Conservation (phyloP, 2,888 invertebrate species). For the Palloptera scutellata region DNA sequence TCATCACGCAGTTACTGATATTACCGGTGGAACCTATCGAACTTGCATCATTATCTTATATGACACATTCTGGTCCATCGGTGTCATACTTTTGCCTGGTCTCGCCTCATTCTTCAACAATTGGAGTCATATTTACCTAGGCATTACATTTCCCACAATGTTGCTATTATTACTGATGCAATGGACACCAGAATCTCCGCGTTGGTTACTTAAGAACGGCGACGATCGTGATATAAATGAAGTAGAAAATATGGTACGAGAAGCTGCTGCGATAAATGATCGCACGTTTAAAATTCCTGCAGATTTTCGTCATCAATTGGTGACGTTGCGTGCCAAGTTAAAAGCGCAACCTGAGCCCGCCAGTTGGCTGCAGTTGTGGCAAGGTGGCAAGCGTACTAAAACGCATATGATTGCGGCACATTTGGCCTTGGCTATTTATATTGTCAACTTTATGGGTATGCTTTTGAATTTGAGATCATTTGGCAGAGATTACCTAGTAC, state of each 20-base stretch:
- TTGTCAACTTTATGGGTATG: conserved; percentile 65
- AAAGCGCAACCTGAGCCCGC: conserved; percentile 51
- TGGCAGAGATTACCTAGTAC: conserved; percentile 60
- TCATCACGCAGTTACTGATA: conserved; percentile 61
- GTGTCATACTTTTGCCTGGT: conserved; percentile 63
- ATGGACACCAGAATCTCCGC: conserved; percentile 66
- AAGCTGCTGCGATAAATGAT: conserved; percentile 61
- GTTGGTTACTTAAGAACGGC: conserved; percentile 62
- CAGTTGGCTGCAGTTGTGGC: conserved; percentile 59
- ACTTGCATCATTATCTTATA: conserved; percentile 61
- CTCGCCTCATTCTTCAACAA: conserved; percentile 59
- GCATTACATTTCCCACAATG: conserved; percentile 64
- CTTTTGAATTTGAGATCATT: conserved; percentile 64
- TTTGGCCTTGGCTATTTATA: conserved; percentile 59
- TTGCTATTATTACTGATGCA: conserved; percentile 59
- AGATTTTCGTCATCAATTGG: conserved; percentile 56
- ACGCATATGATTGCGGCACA: conserved; percentile 60
- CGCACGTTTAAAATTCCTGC: conserved; percentile 54
- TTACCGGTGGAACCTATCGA: conserved; percentile 61
- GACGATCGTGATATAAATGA: conserved; percentile 52
- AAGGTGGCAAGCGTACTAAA: conserved; percentile 51
- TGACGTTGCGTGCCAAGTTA: conserved; percentile 51
- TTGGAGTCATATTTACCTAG: conserved; percentile 64
- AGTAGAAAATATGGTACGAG: conserved; percentile 58
- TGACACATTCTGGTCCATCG: conserved; percentile 66